These are phyloP conservation scores for Erethizon dorsatum DNA, from an alignment of 2,797 vertebrate species.

Conservation along the genomic window DNA sequence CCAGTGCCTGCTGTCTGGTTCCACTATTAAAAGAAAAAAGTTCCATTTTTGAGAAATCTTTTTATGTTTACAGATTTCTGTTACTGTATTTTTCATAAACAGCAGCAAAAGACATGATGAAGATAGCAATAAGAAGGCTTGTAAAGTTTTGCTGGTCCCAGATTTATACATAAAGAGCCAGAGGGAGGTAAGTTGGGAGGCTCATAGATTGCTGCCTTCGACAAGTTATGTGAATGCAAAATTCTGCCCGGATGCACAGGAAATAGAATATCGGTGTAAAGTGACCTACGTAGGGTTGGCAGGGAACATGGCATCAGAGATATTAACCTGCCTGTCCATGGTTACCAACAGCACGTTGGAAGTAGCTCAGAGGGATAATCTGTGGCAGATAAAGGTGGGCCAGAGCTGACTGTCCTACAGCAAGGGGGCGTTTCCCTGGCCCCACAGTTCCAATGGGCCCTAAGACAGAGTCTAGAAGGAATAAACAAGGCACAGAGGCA, in stretches of 20 bases:
- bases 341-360: background rate
- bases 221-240: background rate
- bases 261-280: background rate
- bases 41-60: background rate
- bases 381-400: background rate
- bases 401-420: background rate
- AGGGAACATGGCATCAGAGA: background rate
- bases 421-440: background rate
- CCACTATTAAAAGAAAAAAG: background rate
- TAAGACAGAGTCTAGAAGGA: background rate
- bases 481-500: background rate
- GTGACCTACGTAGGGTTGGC: background rate
- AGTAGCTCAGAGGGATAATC: background rate
- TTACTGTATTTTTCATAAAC: background rate
- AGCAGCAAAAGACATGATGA: background rate
- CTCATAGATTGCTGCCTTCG: conserved; percentile 1
- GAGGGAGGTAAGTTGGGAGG: background rate
- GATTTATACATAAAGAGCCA: background rate
- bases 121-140: background rate
- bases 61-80: background rate
- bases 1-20: background rate
- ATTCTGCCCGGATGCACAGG: background rate
- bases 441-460: background rate
- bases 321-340: background rate
- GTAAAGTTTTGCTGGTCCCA: background rate